phyloP scores from a whole-genome alignment of 92 coral and sea anemone species.

The Micromussa lordhowensis region DNA sequence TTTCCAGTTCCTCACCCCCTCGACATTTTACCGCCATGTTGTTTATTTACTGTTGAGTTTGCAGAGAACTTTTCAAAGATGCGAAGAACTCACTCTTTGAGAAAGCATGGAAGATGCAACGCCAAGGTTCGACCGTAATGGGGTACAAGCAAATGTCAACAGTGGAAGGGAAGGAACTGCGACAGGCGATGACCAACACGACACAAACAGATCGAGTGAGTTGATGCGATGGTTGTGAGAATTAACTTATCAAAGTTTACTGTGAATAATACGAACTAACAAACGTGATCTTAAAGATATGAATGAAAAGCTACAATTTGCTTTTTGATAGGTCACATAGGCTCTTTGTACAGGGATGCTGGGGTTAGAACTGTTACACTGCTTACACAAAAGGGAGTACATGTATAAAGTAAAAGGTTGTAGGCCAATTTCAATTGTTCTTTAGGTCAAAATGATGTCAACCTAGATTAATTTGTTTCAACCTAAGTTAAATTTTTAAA shows the following conservation, averaged over 20 bases:
- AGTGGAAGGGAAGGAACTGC: not conserved
- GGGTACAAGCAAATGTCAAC: not conserved
- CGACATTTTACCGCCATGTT: not conserved
- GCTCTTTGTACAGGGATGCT: not conserved
- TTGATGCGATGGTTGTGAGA: not conserved
- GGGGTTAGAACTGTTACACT: too few species aligned
- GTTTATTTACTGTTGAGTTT: not conserved
- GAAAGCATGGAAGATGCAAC: constrained; percentile 18
- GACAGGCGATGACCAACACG: not conserved
- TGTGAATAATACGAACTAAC: not conserved
- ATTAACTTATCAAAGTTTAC: not conserved
- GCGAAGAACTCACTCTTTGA: not conserved
- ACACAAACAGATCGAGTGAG: not conserved
- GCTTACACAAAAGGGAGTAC: too few species aligned
- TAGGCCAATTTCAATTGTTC: too few species aligned
- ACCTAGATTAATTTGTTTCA: too few species aligned
- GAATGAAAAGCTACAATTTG: not conserved
- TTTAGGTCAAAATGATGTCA: too few species aligned
- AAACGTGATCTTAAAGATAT: not conserved
- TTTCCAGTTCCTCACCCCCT: constrained; percentile 5
- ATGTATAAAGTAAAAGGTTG: too few species aligned
- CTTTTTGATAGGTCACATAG: not conserved
- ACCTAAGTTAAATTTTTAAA: too few species aligned
- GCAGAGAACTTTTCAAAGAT: not conserved
- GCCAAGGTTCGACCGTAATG: not conserved